phyloP scores from a whole-genome alignment of 2,888 invertebrate species.

The Dryocosmus kuriphilus region DNA sequence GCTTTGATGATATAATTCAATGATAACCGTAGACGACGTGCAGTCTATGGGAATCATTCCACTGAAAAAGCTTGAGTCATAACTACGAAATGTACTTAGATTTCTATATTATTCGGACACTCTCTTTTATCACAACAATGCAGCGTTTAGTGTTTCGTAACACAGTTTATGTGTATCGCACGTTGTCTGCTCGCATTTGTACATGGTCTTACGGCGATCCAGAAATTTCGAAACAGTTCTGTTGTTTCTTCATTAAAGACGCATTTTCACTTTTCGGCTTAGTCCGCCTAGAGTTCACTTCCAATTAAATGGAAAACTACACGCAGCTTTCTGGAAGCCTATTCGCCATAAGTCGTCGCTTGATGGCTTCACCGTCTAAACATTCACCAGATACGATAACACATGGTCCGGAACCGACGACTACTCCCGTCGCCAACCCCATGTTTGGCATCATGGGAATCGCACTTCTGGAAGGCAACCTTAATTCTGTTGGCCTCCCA shows the following conservation, averaged over 20 bases:
- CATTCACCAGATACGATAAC: constrained; percentile 77
- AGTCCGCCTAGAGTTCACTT: background rate
- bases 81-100: background rate
- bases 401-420: constrained; percentile 69
- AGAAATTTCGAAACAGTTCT: background rate
- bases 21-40: background rate
- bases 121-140: background rate
- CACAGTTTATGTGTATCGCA: background rate
- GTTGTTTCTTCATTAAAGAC: background rate
- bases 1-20: background rate
- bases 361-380: constrained; percentile 91
- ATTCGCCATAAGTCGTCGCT: constrained; percentile 91
- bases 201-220: background rate
- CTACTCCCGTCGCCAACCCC: constrained; percentile 61
- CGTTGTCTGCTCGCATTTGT: background rate
- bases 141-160: background rate
- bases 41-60: background rate
- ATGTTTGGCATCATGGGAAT: constrained; percentile 67
- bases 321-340: constrained; percentile 94
- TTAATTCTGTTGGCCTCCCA: constrained; percentile 74
- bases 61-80: background rate
- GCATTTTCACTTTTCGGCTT: background rate
- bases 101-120: background rate
- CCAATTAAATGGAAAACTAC: constrained; percentile 77
- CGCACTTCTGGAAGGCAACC: constrained; percentile 74